These are phyloP conservation scores for Amiota communis DNA, from an alignment of 2,888 invertebrate genomes.

Conservation along the genomic window DNA sequence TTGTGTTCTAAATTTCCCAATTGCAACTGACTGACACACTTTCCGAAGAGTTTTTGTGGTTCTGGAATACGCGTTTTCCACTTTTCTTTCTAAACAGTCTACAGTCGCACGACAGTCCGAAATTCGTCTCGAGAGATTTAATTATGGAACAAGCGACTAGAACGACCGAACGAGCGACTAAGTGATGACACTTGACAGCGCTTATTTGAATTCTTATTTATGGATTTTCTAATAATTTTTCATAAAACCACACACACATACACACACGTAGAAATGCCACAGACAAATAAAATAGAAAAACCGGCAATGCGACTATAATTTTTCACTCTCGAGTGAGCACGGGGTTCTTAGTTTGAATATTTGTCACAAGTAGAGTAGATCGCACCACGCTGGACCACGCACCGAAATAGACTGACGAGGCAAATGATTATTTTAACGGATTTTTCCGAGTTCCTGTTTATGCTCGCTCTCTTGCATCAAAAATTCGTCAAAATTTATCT, in stretches of 20 bases:
- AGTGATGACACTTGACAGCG: slow-evolving; percentile 12
- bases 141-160: too few relatives aligned
- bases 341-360: slow-evolving; percentile 7
- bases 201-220: slow-evolving; percentile 4
- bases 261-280: too few relatives aligned
- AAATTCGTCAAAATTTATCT: slow-evolving; percentile 29
- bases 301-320: neutral
- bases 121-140: too few relatives aligned
- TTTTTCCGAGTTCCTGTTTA: slow-evolving; percentile 32
- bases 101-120: too few relatives aligned
- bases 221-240: neutral
- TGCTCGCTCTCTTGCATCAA: slow-evolving; percentile 33
- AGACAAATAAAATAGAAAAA: neutral
- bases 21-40: slow-evolving; percentile 5
- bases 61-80: too few relatives aligned
- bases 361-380: slow-evolving; percentile 27
- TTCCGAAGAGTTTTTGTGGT: neutral
- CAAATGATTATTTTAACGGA: slow-evolving; percentile 25
- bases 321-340: neutral
- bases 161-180: too few relatives aligned
- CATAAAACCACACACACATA: neutral
- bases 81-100: too few relatives aligned
- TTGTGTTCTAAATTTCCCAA: slow-evolving; percentile 8
- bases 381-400: slow-evolving; percentile 71
- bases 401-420: slow-evolving; percentile 69